Conservation (phyloP, 2,113 vertebrate genomes). For the Pleuronectes platessa region DNA sequence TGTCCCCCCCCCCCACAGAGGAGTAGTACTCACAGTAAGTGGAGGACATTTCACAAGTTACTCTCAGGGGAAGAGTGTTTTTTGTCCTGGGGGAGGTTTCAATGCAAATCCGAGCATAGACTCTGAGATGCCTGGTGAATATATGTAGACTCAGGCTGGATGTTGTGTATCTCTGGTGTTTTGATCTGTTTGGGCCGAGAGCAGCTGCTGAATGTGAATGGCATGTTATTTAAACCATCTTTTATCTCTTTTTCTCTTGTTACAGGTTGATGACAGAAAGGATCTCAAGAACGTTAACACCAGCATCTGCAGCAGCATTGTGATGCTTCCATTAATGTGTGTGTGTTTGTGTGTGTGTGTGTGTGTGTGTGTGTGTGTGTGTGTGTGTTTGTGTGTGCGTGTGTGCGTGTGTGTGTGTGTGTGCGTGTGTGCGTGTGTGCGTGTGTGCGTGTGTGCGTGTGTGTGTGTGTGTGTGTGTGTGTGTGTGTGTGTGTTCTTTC, state of each 20-base stretch:
- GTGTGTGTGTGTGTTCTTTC: too few relatives aligned
- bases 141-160: too few relatives aligned
- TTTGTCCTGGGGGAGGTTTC: conserved; percentile 12
- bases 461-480: too few relatives aligned
- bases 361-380: too few relatives aligned
- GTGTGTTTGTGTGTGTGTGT: neutral
- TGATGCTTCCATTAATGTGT: neutral
- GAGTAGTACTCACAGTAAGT: neutral
- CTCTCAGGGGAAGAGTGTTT: conserved; percentile 8
- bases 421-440: too few relatives aligned
- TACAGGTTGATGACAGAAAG: conserved; percentile 36
- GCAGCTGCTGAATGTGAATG: conserved; percentile 23
- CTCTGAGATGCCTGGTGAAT: conserved; percentile 14
- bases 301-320: conserved; percentile 18
- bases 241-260: conserved; percentile 37
- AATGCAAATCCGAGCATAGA: neutral
- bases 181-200: conserved; percentile 15
- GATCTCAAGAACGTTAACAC: conserved; percentile 18
- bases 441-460: too few relatives aligned
- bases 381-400: too few relatives aligned
- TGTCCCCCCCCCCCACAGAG: neutral
- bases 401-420: too few relatives aligned
- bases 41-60: neutral
- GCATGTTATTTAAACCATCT: conserved; percentile 3
- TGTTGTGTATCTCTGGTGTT: conserved; percentile 8